Base-by-base conservation (phyloP, 2,888 invertebrate genomes). In the Pinctada fucata region DNA sequence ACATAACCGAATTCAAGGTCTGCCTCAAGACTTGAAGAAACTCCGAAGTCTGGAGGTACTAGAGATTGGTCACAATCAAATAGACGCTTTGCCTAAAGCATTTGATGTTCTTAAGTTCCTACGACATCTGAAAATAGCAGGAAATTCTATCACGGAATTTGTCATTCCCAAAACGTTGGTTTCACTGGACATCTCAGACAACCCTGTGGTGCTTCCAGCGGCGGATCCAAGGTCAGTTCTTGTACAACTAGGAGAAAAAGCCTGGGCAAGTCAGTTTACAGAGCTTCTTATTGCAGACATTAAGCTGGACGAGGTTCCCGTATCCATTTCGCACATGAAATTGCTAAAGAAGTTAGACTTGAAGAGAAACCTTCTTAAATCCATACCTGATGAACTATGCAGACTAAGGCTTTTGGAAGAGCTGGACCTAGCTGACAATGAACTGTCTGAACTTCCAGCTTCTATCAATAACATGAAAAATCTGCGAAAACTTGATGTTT, bases 401-500 rank as follows among this genome's bases (percentile, higher is more conserved):
- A 88, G 83, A 77, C 83, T 91, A 8, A 80, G 86, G 16, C 84
- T 87, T 16, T 81, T 91, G 3, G 83, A 84, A 75, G 84, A 88
- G 6, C 82, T 91, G 16, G 89, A 91, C 78, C 77, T 90, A 10
- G 85, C 85, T 63, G 85, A 88, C 80, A 90, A 90, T 74, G 87
- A 89, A 72, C 16, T 88, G 16, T 72, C 78, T 0, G 78, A 82
- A 49, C 50, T 88, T 3, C 87, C 87, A 0, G 84, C 84, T 69
- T 81, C 81, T 48, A 84, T 88, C 69, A 71, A 82, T 78, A 83
- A 85, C 50, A 79, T 88, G 82, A 84, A 85, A 67, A 86, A 84
- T 93, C 93, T 91, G 65, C 76, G 83, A 64, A 79, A 95, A 93
- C 92, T 98, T 69, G 97, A 97, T 91, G 91, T 97, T 5, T 87